Evolutionary conservation across 2,888 invertebrate species (phyloP).

Genomic region (Ichneumon xanthorius): DNA sequence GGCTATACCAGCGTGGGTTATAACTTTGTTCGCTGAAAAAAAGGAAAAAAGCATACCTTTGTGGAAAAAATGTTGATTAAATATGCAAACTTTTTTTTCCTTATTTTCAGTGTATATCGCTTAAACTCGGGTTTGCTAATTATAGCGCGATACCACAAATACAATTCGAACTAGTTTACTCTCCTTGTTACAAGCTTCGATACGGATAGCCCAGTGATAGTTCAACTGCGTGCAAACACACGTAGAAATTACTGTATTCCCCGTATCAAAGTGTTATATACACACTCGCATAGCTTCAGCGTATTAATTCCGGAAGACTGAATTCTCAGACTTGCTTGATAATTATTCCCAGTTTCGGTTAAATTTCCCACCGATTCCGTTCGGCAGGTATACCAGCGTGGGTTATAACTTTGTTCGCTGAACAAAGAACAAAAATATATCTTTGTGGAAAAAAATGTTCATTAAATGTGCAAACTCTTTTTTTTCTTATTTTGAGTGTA

Average conservation of each 20-base stretch:
- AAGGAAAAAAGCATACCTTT: too few species aligned
- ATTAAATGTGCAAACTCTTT: too few species aligned
- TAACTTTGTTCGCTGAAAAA: too few species aligned
- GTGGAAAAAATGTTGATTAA: too few species aligned
- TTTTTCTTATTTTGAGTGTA: too few species aligned
- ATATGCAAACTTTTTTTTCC: too few species aligned
- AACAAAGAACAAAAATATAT: too few species aligned
- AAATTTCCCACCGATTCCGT: slow-evolving; percentile 3
- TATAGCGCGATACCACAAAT: not conserved
- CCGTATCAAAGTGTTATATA: slow-evolving; percentile 14
- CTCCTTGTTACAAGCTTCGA: not conserved
- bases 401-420: slow-evolving; percentile 53
- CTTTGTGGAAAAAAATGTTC: too few species aligned
- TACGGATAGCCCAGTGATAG: not conserved
- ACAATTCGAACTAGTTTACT: not conserved
- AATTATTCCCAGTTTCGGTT: slow-evolving; percentile 51
- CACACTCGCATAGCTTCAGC: not conserved
- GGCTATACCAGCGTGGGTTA: too few species aligned
- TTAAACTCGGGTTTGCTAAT: not conserved
- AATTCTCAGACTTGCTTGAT: slow-evolving; percentile 32
- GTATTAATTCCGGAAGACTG: slow-evolving; percentile 2
- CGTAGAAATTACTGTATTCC: not conserved
- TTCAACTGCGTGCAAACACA: not conserved
- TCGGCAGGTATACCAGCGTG: not conserved
- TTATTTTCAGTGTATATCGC: too few species aligned